Evolutionary conservation across 1,140 invertebrate species (phyloP).

Genomic region (Maconellicoccus hirsutus): DNA sequence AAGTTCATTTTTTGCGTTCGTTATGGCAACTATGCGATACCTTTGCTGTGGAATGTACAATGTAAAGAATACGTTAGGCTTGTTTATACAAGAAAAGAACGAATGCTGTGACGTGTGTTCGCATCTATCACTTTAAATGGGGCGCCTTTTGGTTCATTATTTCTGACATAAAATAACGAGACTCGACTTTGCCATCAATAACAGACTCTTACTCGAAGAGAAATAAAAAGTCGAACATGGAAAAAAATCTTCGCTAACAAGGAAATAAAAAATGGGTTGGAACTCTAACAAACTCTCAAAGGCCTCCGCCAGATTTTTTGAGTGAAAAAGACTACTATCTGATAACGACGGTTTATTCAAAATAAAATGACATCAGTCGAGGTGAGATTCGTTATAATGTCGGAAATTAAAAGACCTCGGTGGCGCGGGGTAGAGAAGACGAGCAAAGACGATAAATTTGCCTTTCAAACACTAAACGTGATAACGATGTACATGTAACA

Average conservation of each 20-base stretch:
- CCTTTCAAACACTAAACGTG: too few species aligned
- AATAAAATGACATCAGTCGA: not conserved
- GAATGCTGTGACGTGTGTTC: not conserved
- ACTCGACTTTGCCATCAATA: conserved; percentile 4
- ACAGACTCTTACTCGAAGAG: not conserved
- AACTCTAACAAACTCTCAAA: conserved; percentile 2
- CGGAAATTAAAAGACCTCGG: not conserved
- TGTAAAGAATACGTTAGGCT: not conserved
- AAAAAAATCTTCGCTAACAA: conserved; percentile 9
- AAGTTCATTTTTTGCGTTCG: too few species aligned
- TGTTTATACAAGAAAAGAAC: not conserved
- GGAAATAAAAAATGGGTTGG: not conserved
- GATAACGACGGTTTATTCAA: conserved; percentile 3
- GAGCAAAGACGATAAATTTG: too few species aligned
- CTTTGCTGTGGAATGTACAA: too few species aligned
- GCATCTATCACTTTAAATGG: conserved; percentile 3
- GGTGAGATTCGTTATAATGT: not conserved
- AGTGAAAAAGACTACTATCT: not conserved
- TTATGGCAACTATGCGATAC: too few species aligned
- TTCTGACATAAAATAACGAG: conserved; percentile 9
- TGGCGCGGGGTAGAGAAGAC: too few species aligned
- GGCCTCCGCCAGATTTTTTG: not conserved
- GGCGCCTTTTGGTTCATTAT: conserved; percentile 7
- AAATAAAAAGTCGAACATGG: not conserved
- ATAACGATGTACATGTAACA: too few species aligned